These are phyloP conservation scores for Cryptops parisi DNA, from an alignment of 2,888 invertebrate genomes.

Conservation along the genomic window DNA sequence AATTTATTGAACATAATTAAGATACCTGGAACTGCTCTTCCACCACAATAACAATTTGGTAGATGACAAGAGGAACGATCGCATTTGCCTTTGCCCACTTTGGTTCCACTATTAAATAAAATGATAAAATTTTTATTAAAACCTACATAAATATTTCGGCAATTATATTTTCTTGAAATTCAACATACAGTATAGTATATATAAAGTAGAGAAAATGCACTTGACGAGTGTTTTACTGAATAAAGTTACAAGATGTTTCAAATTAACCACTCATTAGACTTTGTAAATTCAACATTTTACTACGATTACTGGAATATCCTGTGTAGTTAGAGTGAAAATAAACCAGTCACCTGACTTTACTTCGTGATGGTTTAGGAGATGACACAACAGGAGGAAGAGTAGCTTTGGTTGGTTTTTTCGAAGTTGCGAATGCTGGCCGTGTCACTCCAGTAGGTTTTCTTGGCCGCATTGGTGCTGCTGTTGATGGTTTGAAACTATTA, in stretches of 20 bases:
- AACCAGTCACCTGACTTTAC: neutral
- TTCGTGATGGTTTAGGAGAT: neutral
- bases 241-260: no score
- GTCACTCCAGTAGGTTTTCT: neutral
- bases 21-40: conserved; percentile 73
- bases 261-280: no score
- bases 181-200: no score
- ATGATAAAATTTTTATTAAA: no score
- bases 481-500: neutral
- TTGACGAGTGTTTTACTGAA: no score
- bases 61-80: conserved; percentile 75
- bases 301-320: no score
- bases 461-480: neutral
- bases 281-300: no score
- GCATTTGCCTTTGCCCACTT: conserved; percentile 46
- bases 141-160: no score
- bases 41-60: conserved; percentile 84
- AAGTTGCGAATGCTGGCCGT: neutral
- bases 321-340: neutral
- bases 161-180: no score
- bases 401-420: neutral
- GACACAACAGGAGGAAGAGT: neutral
- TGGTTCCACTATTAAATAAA: no score
- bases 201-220: no score
- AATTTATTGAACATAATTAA: no score